phyloP scores from a whole-genome alignment of 2,797 vertebrate genomes.

The Cheirogaleus major region DNA sequence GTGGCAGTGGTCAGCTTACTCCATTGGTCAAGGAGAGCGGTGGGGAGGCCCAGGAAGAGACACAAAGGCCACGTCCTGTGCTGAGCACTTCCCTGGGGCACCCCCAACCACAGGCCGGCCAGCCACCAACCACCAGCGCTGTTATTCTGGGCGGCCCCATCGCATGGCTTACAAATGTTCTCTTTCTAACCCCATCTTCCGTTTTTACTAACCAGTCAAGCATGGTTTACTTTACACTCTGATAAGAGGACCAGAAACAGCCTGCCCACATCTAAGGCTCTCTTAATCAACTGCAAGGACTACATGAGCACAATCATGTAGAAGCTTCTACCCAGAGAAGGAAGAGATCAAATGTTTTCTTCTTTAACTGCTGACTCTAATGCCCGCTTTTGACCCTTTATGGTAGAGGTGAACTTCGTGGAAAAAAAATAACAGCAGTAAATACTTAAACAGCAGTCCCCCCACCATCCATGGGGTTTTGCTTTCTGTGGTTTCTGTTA shows the following conservation, averaged over 20 bases:
- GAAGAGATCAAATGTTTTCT: neutral
- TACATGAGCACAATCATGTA: neutral
- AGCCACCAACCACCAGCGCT: neutral
- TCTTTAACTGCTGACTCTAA: neutral
- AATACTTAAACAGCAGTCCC: neutral
- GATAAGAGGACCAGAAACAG: slow-evolving; percentile 8
- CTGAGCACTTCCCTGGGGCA: neutral
- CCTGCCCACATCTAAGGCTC: neutral
- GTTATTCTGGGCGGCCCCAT: neutral
- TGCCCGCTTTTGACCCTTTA: neutral
- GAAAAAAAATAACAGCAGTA: neutral
- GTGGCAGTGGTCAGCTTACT: neutral
- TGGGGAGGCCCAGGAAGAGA: neutral
- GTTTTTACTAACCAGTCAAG: neutral
- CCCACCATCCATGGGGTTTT: neutral
- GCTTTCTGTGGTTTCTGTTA: neutral
- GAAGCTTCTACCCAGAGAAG: neutral
- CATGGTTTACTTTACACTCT: neutral
- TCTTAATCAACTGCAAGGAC: slow-evolving; percentile 14
- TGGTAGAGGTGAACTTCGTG: neutral
- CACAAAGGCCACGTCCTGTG: neutral
- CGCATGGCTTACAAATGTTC: neutral
- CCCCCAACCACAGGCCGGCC: neutral
- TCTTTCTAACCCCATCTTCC: neutral
- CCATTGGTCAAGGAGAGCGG: neutral